phyloP scores from a whole-genome alignment of 2,888 invertebrate genomes.

The Platypus cylindrus region DNA sequence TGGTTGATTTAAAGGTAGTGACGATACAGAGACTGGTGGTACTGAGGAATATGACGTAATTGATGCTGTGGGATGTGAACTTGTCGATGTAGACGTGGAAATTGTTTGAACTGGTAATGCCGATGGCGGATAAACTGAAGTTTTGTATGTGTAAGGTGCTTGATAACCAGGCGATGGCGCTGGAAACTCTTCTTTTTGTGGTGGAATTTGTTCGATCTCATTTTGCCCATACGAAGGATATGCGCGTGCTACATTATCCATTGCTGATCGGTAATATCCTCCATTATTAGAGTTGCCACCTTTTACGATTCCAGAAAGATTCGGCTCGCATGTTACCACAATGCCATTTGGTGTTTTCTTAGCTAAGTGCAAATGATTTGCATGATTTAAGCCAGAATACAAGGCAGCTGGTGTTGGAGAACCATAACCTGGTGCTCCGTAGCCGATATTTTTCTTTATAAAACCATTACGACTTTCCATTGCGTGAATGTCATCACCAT shows the following conservation, averaged over 20 bases:
- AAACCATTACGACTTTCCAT: background rate
- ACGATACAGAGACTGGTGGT: slow-evolving; percentile 7
- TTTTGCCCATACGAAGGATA: no score
- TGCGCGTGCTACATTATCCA: slow-evolving; percentile 14
- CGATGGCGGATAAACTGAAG: slow-evolving; percentile 12
- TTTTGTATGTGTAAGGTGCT: slow-evolving; percentile 11
- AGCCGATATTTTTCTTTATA: slow-evolving; percentile 11
- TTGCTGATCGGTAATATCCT: slow-evolving; percentile 16
- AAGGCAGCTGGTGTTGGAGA: slow-evolving; percentile 1
- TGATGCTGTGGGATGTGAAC: slow-evolving; percentile 5
- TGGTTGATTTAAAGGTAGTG: slow-evolving; percentile 11
- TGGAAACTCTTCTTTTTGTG: slow-evolving; percentile 11
- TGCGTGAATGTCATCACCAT: slow-evolving; percentile 10
- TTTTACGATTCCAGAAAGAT: slow-evolving; percentile 31
- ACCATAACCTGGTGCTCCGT: slow-evolving; percentile 11
- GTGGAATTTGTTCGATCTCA: slow-evolving; percentile 11
- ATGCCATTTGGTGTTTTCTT: slow-evolving; percentile 27
- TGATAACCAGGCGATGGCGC: slow-evolving; percentile 3
- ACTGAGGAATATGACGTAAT: slow-evolving; percentile 6
- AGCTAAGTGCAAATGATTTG: slow-evolving; percentile 5
- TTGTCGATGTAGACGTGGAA: slow-evolving; percentile 15
- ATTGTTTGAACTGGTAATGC: slow-evolving; percentile 15
- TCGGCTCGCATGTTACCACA: slow-evolving; percentile 35
- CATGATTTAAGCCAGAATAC: slow-evolving; percentile 2
- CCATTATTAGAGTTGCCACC: slow-evolving; percentile 14